These are phyloP conservation scores for Equus przewalskii DNA, from an alignment of 2,113 vertebrate genomes.

Conservation along the genomic window DNA sequence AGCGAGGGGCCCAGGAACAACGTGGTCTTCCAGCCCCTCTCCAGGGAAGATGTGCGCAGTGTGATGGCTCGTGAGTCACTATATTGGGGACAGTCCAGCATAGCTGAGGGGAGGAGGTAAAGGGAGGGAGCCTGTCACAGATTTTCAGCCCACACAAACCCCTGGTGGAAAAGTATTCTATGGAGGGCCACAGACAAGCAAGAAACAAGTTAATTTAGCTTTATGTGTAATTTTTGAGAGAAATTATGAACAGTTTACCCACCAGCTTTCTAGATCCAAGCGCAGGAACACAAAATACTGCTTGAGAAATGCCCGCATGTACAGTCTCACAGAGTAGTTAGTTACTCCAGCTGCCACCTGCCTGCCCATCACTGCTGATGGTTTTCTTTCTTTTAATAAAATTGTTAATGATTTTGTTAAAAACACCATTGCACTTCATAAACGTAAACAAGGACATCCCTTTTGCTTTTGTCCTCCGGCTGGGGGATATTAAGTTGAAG, in stretches of 20 bases:
- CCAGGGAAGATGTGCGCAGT: not conserved
- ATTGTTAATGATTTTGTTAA: conserved; percentile 18
- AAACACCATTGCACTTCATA: not conserved
- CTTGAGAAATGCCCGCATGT: no score
- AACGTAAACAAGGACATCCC: not conserved
- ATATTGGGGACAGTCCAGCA: not conserved
- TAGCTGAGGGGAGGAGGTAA: no score
- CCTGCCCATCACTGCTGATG: fast-evolving
- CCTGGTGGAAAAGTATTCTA: not conserved
- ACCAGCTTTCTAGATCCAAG: not conserved
- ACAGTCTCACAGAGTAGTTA: not conserved
- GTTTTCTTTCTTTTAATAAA: not conserved
- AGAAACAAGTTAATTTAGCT: not conserved
- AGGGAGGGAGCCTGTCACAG: not conserved
- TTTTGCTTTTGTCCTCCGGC: not conserved
- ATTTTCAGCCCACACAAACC: not conserved
- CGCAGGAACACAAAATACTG: not conserved
- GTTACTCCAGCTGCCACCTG: not conserved
- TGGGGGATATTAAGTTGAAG: not conserved
- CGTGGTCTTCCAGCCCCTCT: conserved; percentile 67
- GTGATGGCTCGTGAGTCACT: not conserved
- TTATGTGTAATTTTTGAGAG: not conserved
- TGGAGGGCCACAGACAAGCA: not conserved
- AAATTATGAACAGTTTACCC: not conserved
- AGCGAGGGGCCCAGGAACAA: not conserved